Evolutionary conservation across 2,888 invertebrate genomes (phyloP), one percentile per base, ranked within the genome.

Genomic region (Acanthosepion lycidas): DNA sequence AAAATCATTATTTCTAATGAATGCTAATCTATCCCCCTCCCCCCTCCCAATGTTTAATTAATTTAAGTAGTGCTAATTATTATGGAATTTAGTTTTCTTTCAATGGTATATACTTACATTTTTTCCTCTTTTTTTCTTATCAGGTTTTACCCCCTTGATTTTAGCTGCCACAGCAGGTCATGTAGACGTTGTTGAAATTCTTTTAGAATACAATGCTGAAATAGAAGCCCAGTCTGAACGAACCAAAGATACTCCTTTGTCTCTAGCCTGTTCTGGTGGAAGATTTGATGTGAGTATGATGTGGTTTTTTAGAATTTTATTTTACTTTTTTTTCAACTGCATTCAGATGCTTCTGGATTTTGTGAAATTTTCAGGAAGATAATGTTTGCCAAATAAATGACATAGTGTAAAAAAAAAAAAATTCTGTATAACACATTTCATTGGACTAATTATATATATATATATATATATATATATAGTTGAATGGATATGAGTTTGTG

Each of bases 201-300:
- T 99, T 15, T 98, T 99, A 95, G 99, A 99, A 97, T 98, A 99
- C 97, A 98, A 98, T 95, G 99, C 99, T n/a, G 99, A 99, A 97
- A 98, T 99, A 96, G 99, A 99, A 97, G 99, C 99, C 78, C 99
- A 99, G 98, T 99, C 99, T 0, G 99, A 99, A 97, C 98, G 99
- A 96, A 99, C 99, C 96, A 99, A 99, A 98, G 99, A 99, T 98
- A 99, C 99, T 33, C 99, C 99, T 0, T 98, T 99, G 49, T 99
- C 99, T 95, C 98, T 99, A 95, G 99, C 99, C 2, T 99, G 99
- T 98, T 99, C 99, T 95, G 99, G 99, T 94, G 99, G 99, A 28
- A 98, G 99, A 96, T 99, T 99, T 97, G 99, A 99, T 98, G 98
- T 98, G 96, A 95, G 95, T 95, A 78, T 93, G 51, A 42, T 94